A percentile compares a stretch with the other conserved stretches of the same genome.
These are phyloP conservation scores for Euwallacea similis DNA, from an alignment of 1,140 invertebrate genomes.

Conservation along the genomic window DNA sequence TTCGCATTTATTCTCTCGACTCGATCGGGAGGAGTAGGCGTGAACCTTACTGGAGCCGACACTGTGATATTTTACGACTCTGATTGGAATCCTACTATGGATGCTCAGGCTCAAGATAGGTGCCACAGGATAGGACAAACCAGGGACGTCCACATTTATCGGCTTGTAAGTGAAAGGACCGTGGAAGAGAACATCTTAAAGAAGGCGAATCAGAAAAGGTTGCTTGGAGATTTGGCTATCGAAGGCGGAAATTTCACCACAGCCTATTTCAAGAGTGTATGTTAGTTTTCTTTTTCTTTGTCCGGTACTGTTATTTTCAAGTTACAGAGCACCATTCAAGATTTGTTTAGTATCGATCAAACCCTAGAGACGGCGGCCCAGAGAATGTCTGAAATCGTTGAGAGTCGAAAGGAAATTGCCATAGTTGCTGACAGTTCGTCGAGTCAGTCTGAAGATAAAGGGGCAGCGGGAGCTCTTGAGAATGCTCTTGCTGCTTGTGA, in stretches of 20 bases:
- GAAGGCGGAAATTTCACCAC: conserved; percentile 99
- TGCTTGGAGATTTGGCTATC: conserved; percentile 96
- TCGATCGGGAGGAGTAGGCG: conserved; percentile 95
- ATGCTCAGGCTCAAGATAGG: conserved; percentile 97
- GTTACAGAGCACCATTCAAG: conserved; percentile 84
- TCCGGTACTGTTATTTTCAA: conserved; percentile 4
- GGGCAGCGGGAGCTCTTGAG: conserved; percentile 72
- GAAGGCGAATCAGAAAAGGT: conserved; percentile 96
- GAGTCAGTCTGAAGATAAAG: conserved; percentile 58
- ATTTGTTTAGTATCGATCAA: conserved; percentile 83
- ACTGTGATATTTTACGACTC: conserved; percentile 99
- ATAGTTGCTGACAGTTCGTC: conserved; percentile 41
- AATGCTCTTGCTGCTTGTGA: conserved; percentile 87
- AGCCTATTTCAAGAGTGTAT: conserved; percentile 92
- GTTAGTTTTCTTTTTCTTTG: conserved; percentile 43
- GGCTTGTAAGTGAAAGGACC: conserved; percentile 94
- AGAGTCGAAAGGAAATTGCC: conserved; percentile 55
- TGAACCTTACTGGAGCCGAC: conserved; percentile 98
- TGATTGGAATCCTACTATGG: conserved; percentile 99
- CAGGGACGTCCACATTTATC: conserved; percentile 98
- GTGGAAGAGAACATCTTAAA: conserved; percentile 99
- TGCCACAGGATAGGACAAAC: conserved; percentile 99
- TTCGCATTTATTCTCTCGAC: conserved; percentile 99
- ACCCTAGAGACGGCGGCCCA: conserved; percentile 61
- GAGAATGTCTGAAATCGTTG: conserved; percentile 66